A percentile compares a stretch with the other conserved stretches of the same genome.
Evolutionary conservation across 2,113 vertebrate genomes (phyloP).

Genomic region (Malurus cyaneus): DNA sequence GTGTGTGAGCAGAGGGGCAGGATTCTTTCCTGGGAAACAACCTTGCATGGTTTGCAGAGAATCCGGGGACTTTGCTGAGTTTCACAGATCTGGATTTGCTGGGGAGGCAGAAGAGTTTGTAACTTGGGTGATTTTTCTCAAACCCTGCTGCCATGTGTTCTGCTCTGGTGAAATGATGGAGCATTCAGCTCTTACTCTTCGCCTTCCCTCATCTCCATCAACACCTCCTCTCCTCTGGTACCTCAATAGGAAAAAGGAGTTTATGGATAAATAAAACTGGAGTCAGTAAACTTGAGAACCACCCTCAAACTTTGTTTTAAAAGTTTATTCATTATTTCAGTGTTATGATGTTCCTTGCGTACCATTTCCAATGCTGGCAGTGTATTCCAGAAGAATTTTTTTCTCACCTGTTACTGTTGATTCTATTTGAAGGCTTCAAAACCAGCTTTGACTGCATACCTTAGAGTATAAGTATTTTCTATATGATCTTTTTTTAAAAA

Average conservation of each 20-base stretch:
- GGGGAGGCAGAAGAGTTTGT: not conserved
- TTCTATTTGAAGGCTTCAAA: slow-evolving; percentile 22
- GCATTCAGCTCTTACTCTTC: not conserved
- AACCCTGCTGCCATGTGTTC: accelerated
- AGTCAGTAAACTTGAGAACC: not conserved
- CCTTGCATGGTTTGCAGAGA: not conserved
- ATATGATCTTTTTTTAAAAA: not conserved
- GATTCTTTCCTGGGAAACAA: not conserved
- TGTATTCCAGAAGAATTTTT: not conserved
- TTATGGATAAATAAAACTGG: not conserved
- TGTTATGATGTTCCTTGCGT: not conserved
- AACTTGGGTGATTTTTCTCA: not conserved
- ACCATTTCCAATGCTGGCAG: not conserved
- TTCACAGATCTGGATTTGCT: not conserved
- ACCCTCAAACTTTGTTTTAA: not conserved
- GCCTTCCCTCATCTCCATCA: not conserved
- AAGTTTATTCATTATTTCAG: not conserved
- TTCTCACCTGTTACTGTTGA: not conserved
- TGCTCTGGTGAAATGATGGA: not conserved
- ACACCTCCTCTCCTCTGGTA: not conserved
- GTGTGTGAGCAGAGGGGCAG: not conserved
- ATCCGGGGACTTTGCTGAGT: not conserved
- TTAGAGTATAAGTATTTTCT: slow-evolving; percentile 57
- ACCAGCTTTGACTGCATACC: not conserved
- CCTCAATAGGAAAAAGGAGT: accelerated